A percentile compares a stretch with the other conserved stretches of the same genome.
Conservation (phyloP, 1,140 invertebrate species). For the Rhopalosiphum padi region DNA sequence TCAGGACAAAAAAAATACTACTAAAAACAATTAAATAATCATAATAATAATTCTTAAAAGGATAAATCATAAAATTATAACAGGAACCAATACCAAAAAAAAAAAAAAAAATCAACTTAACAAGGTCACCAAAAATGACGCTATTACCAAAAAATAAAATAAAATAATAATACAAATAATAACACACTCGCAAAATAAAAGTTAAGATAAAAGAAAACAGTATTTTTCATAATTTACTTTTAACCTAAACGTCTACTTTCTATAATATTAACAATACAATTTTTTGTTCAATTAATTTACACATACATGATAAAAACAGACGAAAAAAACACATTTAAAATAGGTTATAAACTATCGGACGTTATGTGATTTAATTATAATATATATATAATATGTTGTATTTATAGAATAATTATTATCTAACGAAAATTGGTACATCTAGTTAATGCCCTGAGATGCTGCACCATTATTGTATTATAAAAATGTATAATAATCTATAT, state of each 20-base stretch:
- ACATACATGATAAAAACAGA: slow-evolving; percentile 54
- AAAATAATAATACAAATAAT: slow-evolving; percentile 52
- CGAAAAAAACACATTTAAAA: slow-evolving; percentile 47
- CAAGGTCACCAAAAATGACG: slow-evolving; percentile 41
- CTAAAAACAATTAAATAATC: slow-evolving; percentile 45
- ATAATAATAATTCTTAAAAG: slow-evolving; percentile 41
- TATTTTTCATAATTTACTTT: slow-evolving; percentile 35
- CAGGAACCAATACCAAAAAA: slow-evolving; percentile 57
- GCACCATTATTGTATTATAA: slow-evolving; percentile 42
- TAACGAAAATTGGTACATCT: slow-evolving; percentile 45
- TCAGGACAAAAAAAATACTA: not conserved
- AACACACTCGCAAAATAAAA: slow-evolving; percentile 41
- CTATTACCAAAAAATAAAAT: slow-evolving; percentile 40
- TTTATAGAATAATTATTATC: slow-evolving; percentile 46
- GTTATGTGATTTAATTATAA: slow-evolving; percentile 53
- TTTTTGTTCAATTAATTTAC: slow-evolving; percentile 56
- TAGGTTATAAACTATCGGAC: slow-evolving; percentile 57
- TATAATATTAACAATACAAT: slow-evolving; percentile 54
- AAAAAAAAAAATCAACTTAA: slow-evolving; percentile 49
- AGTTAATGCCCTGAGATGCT: slow-evolving; percentile 52
- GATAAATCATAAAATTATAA: slow-evolving; percentile 57
- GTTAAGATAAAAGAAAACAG: not conserved
- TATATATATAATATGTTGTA: slow-evolving; percentile 38
- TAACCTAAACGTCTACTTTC: slow-evolving; percentile 41
- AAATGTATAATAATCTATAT: slow-evolving; percentile 9